Base-by-base conservation (phyloP, 2,797 vertebrate species). In the Chelonia mydas region DNA sequence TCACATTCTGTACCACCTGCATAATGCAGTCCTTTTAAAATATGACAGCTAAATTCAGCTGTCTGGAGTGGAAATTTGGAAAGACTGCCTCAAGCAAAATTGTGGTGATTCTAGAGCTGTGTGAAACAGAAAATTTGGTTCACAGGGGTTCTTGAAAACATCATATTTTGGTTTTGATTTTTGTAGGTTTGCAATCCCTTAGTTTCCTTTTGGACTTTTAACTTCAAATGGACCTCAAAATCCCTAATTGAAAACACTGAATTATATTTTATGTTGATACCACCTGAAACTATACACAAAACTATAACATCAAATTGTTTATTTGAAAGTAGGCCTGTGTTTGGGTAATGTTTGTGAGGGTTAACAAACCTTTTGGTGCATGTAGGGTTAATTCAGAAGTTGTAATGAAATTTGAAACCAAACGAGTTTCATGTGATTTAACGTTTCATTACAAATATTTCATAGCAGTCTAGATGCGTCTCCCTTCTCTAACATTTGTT, bases 11-110 rank as follows among this genome's bases (percentile, higher is more conserved):
- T 94, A 88, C 61, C 83, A 96, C 90, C 88, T 96, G 95, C 94
- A 97, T 96, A 94, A 91, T 86, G 95, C 79, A 91, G 84, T 92
- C 89, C 83, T 87, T 83, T 6, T 96, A 97, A 94, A 90, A 93
- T 90, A 88, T 96, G 96, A 95, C 94, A 96, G 82, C 95, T 97
- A 94, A 97, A 88, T 78, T 95, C 92, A 98, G 96, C 93, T 96
- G 95, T 93, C 88, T 92, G 91, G 92, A 97, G 87, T 96, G 95
- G 85, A 82, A 95, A 87, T 95, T 89, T 97, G 84, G 81, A 95
- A 90, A 97, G 83, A 54, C 89, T 94, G 89, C 61, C 86, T 94
- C 91, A 97, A 95, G 92, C 77, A 27, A 83, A 93, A 92, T 77
- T 94, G 90, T 94, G 92, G 81, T 96, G 87, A 95, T 85, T 96